Evolutionary conservation across 1,140 invertebrate genomes (phyloP), one percentile per base, ranked within the genome.

Genomic region (Nasonia vitripennis): DNA sequence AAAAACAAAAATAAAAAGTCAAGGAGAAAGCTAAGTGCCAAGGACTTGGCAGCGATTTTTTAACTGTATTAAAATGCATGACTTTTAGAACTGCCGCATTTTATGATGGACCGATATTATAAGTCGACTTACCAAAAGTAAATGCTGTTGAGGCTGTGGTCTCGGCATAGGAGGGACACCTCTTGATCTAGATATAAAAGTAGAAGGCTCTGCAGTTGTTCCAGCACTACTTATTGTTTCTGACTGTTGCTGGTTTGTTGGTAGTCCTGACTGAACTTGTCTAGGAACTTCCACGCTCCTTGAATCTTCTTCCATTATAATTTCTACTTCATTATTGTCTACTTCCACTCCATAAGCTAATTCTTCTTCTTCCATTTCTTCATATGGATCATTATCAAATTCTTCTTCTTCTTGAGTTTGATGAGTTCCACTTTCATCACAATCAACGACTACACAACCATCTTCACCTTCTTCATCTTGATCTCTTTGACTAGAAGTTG

Each of bases 401-500:
- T 94, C 95, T 85, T 95, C 94, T 85, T 95, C 95, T 48, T 92
- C 94, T 84, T 94, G 94, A n/a, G 92, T 91, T 68, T 93, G 91
- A 86, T 95, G 94, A 62, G 94, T 94, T 2, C 93, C 93, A 12
- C 91, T 94, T 78, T 94, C 94, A 85, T 95, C 94, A 20, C 96
- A 95, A 82, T 95, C 95, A 23, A 95, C 95, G 67, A 96, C 96
- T 41, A 96, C 95, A 34, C 96, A 96, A 23, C 96, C 95, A 23
- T 97, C 95, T 41, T 97, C 95, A 73, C 95, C 94, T 87, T 97
- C 96, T 91, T 97, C 96, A 87, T 97, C 96, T 88, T 97, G 96
- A 90, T 97, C 96, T 45, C 96, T 94, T 89, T 97, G 96, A 34
- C 96, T 97, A 5, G 96, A 97, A 0, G 97, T 97, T 3, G 97